Conservation (phyloP, 2,113 vertebrate genomes). For the Spea multiplicata region DNA sequence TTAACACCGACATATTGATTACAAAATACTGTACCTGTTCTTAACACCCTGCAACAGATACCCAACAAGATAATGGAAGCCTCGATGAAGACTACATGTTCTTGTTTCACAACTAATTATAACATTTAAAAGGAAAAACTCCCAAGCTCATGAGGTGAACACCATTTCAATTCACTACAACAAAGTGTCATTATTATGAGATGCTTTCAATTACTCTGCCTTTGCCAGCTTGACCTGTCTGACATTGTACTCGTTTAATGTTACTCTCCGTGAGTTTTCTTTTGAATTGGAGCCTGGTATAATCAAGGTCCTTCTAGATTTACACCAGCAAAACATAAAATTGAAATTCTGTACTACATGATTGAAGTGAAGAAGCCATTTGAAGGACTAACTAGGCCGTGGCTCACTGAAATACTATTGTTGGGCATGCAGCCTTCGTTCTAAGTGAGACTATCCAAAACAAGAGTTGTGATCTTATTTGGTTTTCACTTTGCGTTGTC, state of each 20-base stretch:
- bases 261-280: constrained; percentile 38
- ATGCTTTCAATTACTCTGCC: constrained; percentile 44
- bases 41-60: constrained; percentile 63
- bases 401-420: constrained; percentile 28
- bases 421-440: constrained; percentile 26
- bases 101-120: constrained; percentile 68
- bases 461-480: constrained; percentile 41
- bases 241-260: constrained; percentile 42
- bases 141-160: constrained; percentile 52
- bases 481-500: constrained; percentile 29
- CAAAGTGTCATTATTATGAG: constrained; percentile 46
- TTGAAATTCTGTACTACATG: constrained; percentile 35
- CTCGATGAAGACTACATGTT: constrained; percentile 53
- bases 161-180: constrained; percentile 55
- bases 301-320: constrained; percentile 31
- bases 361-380: constrained; percentile 42
- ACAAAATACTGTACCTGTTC: constrained; percentile 65
- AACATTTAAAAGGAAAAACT: constrained; percentile 72
- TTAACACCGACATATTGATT: constrained; percentile 69
- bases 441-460: constrained; percentile 27
- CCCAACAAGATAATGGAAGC: constrained; percentile 57
- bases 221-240: constrained; percentile 39
- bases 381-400: constrained; percentile 26
- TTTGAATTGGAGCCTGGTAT: constrained; percentile 43
- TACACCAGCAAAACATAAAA: constrained; percentile 8